These are phyloP conservation scores for Drosophila pallidifrons DNA, from an alignment of 1,140 invertebrate genomes.

Conservation along the genomic window DNA sequence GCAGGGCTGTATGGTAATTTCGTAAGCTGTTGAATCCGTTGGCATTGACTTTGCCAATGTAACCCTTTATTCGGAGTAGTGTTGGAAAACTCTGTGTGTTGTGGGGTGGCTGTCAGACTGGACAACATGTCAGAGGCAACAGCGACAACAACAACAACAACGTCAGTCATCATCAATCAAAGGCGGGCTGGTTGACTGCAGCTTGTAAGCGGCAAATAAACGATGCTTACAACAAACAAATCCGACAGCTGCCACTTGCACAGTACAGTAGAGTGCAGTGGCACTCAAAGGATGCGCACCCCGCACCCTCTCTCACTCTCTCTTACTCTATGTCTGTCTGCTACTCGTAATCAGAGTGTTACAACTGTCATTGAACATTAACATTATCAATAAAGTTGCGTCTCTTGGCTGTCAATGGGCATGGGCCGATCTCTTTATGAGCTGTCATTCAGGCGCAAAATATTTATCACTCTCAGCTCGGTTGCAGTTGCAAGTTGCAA, in stretches of 20 bases:
- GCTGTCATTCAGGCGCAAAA: constrained; percentile 74
- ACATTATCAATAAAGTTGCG: constrained; percentile 39
- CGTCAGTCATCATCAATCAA: constrained; percentile 43
- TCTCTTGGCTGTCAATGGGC: constrained; percentile 8
- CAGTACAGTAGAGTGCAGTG: constrained; percentile 6
- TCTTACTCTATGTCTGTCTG: neutral
- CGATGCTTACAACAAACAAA: constrained; percentile 39
- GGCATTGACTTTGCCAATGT: constrained; percentile 66
- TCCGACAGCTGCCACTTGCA: constrained; percentile 44
- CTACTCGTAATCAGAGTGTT: constrained; percentile 35
- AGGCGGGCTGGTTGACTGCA: constrained; percentile 23
- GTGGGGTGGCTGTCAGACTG: constrained; percentile 33
- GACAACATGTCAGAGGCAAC: constrained; percentile 25
- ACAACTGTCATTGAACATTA: constrained; percentile 24
- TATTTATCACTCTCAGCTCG: constrained; percentile 71
- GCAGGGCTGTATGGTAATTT: constrained; percentile 66
- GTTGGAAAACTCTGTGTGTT: constrained; percentile 39
- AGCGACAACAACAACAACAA: neutral
- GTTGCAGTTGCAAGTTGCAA: constrained; percentile 23
- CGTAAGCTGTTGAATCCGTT: constrained; percentile 69
- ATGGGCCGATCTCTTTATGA: constrained; percentile 52
- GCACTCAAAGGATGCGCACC: constrained; percentile 38
- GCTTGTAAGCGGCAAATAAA: constrained; percentile 34
- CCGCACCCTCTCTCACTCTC: neutral
- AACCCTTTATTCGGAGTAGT: constrained; percentile 55